These are phyloP conservation scores for Gila orcuttii DNA, from an alignment of 2,113 vertebrate genomes.

Conservation along the genomic window DNA sequence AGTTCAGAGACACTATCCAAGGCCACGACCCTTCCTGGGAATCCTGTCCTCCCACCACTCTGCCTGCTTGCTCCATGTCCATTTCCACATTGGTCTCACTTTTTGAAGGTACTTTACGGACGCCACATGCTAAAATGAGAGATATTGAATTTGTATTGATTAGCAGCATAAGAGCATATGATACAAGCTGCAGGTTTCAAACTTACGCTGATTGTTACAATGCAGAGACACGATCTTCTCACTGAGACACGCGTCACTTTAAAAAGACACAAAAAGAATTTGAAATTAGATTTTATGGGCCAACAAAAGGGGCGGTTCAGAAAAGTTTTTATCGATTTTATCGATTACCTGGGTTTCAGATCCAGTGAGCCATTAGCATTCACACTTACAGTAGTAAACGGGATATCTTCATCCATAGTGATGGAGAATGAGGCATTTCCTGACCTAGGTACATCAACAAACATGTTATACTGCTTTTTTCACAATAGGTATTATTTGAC, in stretches of 20 bases:
- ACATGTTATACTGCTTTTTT: not conserved
- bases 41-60: constrained; percentile 82
- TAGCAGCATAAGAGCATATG: not conserved
- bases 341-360: constrained; percentile 64
- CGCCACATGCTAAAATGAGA: constrained; percentile 82
- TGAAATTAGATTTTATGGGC: not conserved
- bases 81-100: not conserved
- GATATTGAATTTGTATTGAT: not conserved
- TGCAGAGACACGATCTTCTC: constrained; percentile 75
- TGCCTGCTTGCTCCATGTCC: constrained; percentile 52
- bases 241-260: constrained; percentile 80
- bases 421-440: constrained; percentile 62
- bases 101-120: constrained; percentile 41
- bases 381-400: constrained; percentile 73
- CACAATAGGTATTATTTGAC: not conserved
- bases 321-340: not conserved
- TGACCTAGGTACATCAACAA: constrained; percentile 67
- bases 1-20: constrained; percentile 84
- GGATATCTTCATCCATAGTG: constrained; percentile 63
- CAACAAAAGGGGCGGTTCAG: not conserved
- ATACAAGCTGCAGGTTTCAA: constrained; percentile 1
- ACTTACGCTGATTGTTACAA: constrained; percentile 85
- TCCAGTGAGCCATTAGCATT: constrained; percentile 67
- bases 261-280: constrained; percentile 53
- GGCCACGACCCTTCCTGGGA: constrained; percentile 86